A percentile compares a stretch with the other conserved stretches of the same genome.
Conservation (phyloP, 2,797 vertebrate genomes). For the Sus cebifrons region DNA sequence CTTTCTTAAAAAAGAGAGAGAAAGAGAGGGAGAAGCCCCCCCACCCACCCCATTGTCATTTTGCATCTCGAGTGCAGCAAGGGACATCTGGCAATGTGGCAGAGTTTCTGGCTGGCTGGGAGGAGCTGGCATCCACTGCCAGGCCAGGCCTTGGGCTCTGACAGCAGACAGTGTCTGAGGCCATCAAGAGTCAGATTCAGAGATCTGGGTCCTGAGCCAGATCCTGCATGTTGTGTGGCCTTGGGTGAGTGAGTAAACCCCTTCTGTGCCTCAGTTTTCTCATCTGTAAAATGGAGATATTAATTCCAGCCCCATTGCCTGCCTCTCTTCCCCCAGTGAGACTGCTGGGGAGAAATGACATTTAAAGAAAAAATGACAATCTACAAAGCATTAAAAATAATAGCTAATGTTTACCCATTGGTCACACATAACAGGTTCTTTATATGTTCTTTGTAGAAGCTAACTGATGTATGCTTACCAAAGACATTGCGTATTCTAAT, state of each 20-base stretch:
- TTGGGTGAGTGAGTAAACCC: background rate
- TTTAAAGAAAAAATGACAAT: background rate
- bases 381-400: background rate
- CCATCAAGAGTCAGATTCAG: background rate
- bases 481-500: background rate
- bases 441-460: fast-evolving
- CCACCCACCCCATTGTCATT: background rate
- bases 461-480: background rate
- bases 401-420: fast-evolving
- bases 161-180: fast-evolving
- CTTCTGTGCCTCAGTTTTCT: background rate
- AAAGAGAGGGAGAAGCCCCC: too few relatives aligned
- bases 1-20: background rate
- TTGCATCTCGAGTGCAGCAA: background rate
- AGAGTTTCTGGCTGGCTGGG: background rate
- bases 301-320: too few relatives aligned
- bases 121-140: fast-evolving
- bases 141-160: fast-evolving
- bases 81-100: slow-evolving; percentile 65
- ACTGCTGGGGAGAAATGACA: background rate
- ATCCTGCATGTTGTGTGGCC: background rate
- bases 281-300: background rate
- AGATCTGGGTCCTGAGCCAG: background rate
- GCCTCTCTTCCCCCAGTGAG: background rate
- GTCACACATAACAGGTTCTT: fast-evolving